A percentile compares a stretch with the other conserved stretches of the same genome.
Evolutionary conservation across 2,113 vertebrate genomes (phyloP).

Genomic region (Sitta europaea): DNA sequence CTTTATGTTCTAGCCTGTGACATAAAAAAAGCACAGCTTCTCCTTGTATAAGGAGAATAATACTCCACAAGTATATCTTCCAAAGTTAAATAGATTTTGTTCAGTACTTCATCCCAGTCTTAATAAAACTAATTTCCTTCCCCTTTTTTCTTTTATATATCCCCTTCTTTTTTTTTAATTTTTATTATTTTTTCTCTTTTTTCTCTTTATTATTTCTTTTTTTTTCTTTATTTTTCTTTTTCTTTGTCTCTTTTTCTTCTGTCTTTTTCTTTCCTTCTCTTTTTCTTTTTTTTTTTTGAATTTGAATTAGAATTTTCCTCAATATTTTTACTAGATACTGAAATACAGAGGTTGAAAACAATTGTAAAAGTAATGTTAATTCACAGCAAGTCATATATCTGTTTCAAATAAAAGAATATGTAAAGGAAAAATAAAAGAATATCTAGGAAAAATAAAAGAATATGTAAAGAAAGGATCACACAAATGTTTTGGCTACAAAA

Average conservation of each 20-base stretch:
- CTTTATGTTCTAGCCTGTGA: background rate
- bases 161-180: background rate
- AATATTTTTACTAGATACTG: background rate
- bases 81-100: background rate
- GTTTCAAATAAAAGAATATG: background rate
- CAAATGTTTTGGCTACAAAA: background rate
- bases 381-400: background rate
- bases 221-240: background rate
- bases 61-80: background rate
- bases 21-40: background rate
- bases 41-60: background rate
- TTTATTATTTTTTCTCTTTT: background rate
- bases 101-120: background rate
- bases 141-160: background rate
- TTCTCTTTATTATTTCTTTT: background rate
- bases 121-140: background rate
- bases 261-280: too few relatives aligned
- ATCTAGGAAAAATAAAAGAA: background rate
- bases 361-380: background rate
- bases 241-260: background rate
- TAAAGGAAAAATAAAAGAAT: too few relatives aligned
- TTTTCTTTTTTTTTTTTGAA: fast-evolving
- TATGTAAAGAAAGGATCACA: background rate
- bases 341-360: background rate
- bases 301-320: background rate